A percentile compares a stretch with the other conserved stretches of the same genome.
Evolutionary conservation across 2,888 invertebrate genomes (phyloP).

Genomic region (Protonemura montana): DNA sequence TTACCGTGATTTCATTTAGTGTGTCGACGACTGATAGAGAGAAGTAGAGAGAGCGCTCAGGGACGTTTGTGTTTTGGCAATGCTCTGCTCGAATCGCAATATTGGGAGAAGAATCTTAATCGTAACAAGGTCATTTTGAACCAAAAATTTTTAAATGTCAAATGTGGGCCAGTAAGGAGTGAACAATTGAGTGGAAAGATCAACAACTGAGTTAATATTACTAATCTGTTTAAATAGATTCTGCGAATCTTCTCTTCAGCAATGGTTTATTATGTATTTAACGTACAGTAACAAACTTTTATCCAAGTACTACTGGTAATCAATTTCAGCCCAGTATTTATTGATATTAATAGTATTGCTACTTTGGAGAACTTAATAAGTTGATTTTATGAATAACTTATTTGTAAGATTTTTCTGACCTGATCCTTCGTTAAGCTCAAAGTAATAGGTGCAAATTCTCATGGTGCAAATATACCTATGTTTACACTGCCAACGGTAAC

Average conservation of each 20-base stretch:
- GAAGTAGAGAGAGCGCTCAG: neutral
- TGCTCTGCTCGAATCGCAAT: neutral
- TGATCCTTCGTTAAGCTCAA: neutral
- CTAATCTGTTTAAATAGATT: neutral
- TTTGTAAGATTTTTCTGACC: neutral
- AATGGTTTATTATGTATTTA: neutral
- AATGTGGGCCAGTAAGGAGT: neutral
- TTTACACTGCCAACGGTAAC: slow-evolving; percentile 7
- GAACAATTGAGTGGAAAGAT: neutral
- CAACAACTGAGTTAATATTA: neutral
- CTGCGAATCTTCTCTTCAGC: slow-evolving; percentile 7
- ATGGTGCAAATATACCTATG: slow-evolving; percentile 3
- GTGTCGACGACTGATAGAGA: neutral
- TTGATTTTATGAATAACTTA: neutral
- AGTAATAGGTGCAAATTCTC: neutral
- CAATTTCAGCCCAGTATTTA: neutral
- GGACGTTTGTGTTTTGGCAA: neutral
- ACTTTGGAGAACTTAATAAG: neutral
- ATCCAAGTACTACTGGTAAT: neutral
- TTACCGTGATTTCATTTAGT: neutral
- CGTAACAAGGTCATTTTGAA: neutral
- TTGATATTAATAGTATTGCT: neutral
- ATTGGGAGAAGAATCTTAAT: neutral
- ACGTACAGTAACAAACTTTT: neutral
- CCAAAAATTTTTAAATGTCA: neutral